Base-by-base conservation (phyloP, 1,140 invertebrate species). In the Platorchestia sp. region DNA sequence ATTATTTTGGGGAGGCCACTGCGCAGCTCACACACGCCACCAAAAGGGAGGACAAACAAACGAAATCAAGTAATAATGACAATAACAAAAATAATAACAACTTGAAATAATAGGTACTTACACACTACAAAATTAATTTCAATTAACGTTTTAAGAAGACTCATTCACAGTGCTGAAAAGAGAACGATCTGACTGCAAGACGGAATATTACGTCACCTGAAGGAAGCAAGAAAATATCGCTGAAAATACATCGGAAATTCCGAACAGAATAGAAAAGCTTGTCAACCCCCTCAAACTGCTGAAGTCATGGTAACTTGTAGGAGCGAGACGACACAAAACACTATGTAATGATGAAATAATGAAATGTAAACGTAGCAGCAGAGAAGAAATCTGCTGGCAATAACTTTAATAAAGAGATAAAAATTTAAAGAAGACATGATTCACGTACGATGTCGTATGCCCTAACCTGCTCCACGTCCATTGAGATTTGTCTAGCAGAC, bases 1-100 rank as follows among this genome's bases (percentile, higher is more conserved):
- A 93, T 93, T 93, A 93, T 93, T 93, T 45, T 90, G 27, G 41
- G 87, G 87, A 42, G 87, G 44, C 87, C 87, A 43, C 87, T 14
- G 87, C 14, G 87, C 14, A 43, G 87, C 44, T 90, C 87, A n/a
- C 7, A 42, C 7, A 87, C 47, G 42, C 87, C 7, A 41, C 10
- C 87, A 90, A 19, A 6, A 90, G 41, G 27, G 87, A 14, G 36
- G 42, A 45, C 27, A 10, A 75, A 75, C 59, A 75, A 75, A 75
- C 59, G 14, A 75, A 75, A 22, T 3, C 14, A 22, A 36, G 1
- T 75, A 75, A 75, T 36, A 19, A 75, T 75, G 27, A 75, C 36
- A 22, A 75, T n/a, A n/a, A n/a, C n/a, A n/a, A n/a, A n/a, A n/a
- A n/a, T n/a, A n/a, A n/a, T n/a, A n/a, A n/a, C n/a, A n/a, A n/a